Percentiles rank a stretch among this genome's conserved stretches.
These are phyloP conservation scores for Drosophila persimilis DNA, from an alignment of 1,140 invertebrate species.

Conservation along the genomic window DNA sequence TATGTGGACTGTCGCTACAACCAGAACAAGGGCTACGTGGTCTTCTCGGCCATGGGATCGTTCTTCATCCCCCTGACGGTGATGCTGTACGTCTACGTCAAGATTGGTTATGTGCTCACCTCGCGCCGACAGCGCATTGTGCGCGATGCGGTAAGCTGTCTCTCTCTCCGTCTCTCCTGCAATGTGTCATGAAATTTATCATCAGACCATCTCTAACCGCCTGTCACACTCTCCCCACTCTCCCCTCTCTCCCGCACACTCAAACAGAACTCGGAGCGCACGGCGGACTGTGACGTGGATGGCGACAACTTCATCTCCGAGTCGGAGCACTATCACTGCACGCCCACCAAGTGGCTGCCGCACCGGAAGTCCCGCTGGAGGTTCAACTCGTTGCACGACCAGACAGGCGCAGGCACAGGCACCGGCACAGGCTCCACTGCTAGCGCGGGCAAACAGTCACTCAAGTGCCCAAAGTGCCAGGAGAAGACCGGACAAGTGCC, in stretches of 20 bases:
- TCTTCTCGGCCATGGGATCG: slow-evolving; percentile 93
- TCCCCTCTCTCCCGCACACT: not conserved
- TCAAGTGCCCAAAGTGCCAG: slow-evolving; percentile 67
- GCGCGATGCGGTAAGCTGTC: slow-evolving; percentile 73
- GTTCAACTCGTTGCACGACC: slow-evolving; percentile 45
- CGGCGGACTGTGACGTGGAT: slow-evolving; percentile 74
- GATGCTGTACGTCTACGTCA: slow-evolving; percentile 95
- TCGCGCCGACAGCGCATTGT: slow-evolving; percentile 84
- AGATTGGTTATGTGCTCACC: slow-evolving; percentile 93
- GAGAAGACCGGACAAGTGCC: slow-evolving; percentile 14
- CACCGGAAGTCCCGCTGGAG: slow-evolving; percentile 68
- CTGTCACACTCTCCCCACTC: not conserved
- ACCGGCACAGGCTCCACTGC: not conserved
- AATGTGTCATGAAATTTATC: slow-evolving; percentile 42
- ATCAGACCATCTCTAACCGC: slow-evolving; percentile 20
- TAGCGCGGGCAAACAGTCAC: slow-evolving; percentile 17
- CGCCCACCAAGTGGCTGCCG: slow-evolving; percentile 71
- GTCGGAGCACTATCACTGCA: slow-evolving; percentile 79
- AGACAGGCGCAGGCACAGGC: slow-evolving; percentile 6
- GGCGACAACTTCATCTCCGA: slow-evolving; percentile 76
- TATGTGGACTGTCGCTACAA: slow-evolving; percentile 88
- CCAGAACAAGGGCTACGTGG: slow-evolving; percentile 92
- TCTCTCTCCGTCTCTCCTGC: not conserved
- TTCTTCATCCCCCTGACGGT: slow-evolving; percentile 96
- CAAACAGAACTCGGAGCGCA: slow-evolving; percentile 70